A percentile compares a stretch with the other conserved stretches of the same genome.
Evolutionary conservation across 2,888 invertebrate species (phyloP).

Genomic region (Caenorhabditis angaria): DNA sequence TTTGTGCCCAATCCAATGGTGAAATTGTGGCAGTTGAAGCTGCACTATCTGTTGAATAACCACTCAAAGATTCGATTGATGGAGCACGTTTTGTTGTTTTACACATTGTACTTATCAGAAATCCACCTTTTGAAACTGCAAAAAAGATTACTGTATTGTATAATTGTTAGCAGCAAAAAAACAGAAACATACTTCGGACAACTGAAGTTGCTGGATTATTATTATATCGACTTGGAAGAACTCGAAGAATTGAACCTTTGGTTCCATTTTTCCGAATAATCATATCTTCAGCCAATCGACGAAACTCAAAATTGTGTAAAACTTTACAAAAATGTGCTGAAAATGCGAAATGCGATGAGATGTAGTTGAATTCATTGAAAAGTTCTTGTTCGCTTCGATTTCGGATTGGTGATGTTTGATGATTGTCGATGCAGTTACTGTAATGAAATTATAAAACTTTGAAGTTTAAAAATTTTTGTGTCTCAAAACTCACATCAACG

Average conservation of each 20-base stretch:
- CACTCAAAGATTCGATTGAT: slow-evolving; percentile 22
- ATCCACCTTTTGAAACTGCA: not conserved
- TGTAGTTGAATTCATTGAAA: slow-evolving; percentile 38
- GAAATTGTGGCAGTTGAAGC: slow-evolving; percentile 18
- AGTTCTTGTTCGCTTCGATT: slow-evolving; percentile 24
- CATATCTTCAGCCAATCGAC: slow-evolving; percentile 17
- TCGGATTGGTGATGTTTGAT: slow-evolving; percentile 1
- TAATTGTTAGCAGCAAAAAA: not conserved
- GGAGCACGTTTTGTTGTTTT: slow-evolving; percentile 15
- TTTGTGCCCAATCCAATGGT: slow-evolving; percentile 27
- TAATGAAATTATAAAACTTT: not conserved
- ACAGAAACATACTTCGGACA: slow-evolving; percentile 9
- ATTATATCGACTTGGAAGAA: slow-evolving; percentile 18
- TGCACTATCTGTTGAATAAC: slow-evolving; percentile 28
- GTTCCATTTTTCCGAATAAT: slow-evolving; percentile 11
- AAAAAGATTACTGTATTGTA: not conserved
- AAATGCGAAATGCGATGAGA: slow-evolving; percentile 35
- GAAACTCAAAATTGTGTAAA: slow-evolving; percentile 12
- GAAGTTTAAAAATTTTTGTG: too few relatives aligned
- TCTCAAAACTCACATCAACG: too few relatives aligned
- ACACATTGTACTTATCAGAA: slow-evolving; percentile 12
- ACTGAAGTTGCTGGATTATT: slow-evolving; percentile 24
- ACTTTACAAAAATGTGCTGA: slow-evolving; percentile 38
- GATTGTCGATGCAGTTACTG: not conserved
- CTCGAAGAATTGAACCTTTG: slow-evolving; percentile 14